Base-by-base conservation (phyloP, 2,888 invertebrate species). In the Lasioglossum villosulum region DNA sequence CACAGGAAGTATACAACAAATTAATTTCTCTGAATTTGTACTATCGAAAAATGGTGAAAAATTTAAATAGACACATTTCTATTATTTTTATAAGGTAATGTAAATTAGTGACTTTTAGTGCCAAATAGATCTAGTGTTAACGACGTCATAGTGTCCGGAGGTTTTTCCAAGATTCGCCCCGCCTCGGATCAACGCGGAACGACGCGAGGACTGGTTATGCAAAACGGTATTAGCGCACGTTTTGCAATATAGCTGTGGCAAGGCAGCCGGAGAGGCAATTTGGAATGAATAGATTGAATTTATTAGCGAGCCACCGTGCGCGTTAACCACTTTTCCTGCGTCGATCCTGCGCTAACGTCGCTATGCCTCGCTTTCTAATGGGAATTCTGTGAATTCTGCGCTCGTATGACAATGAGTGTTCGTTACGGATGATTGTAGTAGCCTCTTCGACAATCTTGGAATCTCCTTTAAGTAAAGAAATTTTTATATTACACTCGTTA, bases 161-260 rank as follows among this genome's bases (percentile, higher is more conserved):
- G 37, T 81, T 71, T 72, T 45, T 19, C 63, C 39, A 16, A 37
- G 23, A 45, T 37, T 45, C 71, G 39, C 63, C 59, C 37, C 12
- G 1, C 27, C 19, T 23, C 48, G 59, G 27, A 80, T 52, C 45
- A n/a, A 34, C 75, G 79, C 84, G 78, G 68, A 88, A 70, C 34
- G 84, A 86, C 78, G 74, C 74, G 74, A 63, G 48, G 70, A 88
- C 89, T 80, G 86, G 88, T 92, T 92, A 90, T 90, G 90, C 84
- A 90, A 88, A 88, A 68, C 73, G 80, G 56, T 37, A n/a, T 74
- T 75, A 56, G 34, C 48, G 63, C 66, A 72, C 30, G 73, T 88
- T 84, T 86, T 75, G 80, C 78, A 88, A 90, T 72, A 39, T 68
- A 68, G 74, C 45, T 59, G 16, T 34, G 23, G 12, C 37, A 23